These are phyloP conservation scores for Caenorhabditis sinica DNA, from an alignment of 2,888 invertebrate genomes.

Conservation along the genomic window DNA sequence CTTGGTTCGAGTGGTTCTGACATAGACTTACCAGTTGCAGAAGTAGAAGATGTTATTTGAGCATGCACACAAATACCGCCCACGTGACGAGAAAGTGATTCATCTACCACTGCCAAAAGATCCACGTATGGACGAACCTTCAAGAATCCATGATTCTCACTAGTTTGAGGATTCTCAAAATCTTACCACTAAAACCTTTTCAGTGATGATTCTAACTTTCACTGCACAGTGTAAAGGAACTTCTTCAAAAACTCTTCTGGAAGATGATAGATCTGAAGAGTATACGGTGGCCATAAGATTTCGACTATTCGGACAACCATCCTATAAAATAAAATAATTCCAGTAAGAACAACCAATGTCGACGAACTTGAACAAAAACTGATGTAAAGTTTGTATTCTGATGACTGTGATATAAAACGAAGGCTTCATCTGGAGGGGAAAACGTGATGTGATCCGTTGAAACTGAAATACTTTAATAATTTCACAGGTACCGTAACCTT, in stretches of 20 bases:
- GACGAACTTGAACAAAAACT: slow-evolving; percentile 61
- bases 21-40: slow-evolving; percentile 52
- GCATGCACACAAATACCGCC: slow-evolving; percentile 78
- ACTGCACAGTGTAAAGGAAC: slow-evolving; percentile 74
- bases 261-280: slow-evolving; percentile 61
- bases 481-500: background rate
- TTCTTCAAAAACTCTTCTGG: slow-evolving; percentile 67
- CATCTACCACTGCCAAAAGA: slow-evolving; percentile 77
- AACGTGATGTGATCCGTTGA: slow-evolving; percentile 54
- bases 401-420: slow-evolving; percentile 58
- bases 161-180: background rate
- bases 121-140: slow-evolving; percentile 82
- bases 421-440: slow-evolving; percentile 61
- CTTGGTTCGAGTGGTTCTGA: slow-evolving; percentile 33
- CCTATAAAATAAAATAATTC: slow-evolving; percentile 46
- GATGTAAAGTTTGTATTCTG: slow-evolving; percentile 66
- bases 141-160: background rate
- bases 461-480: slow-evolving; percentile 22
- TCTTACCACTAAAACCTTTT: slow-evolving; percentile 70
- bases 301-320: slow-evolving; percentile 71
- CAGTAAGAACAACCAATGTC: background rate
- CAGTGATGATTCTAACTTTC: slow-evolving; percentile 70
- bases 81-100: slow-evolving; percentile 70
- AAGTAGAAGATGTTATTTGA: slow-evolving; percentile 70
- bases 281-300: slow-evolving; percentile 69